phyloP scores from a whole-genome alignment of 2,113 vertebrate species.

The Hydrochoerus hydrochaeris region DNA sequence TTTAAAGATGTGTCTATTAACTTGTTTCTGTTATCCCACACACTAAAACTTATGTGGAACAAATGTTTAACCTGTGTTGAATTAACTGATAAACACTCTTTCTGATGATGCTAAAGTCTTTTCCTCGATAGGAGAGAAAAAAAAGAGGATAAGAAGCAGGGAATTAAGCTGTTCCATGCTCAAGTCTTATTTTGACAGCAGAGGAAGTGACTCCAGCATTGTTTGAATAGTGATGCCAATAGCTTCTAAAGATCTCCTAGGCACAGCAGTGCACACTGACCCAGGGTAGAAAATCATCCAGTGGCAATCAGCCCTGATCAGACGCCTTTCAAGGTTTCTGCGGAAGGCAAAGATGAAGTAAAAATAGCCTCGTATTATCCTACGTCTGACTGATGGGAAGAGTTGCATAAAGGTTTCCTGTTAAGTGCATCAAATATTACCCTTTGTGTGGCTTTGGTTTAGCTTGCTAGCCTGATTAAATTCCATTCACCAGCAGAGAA shows the following conservation, averaged over 20 bases:
- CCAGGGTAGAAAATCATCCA: background rate
- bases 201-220: background rate
- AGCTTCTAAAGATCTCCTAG: background rate
- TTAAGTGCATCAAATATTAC: constrained; percentile 66
- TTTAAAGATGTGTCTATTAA: background rate
- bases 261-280: background rate
- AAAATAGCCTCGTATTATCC: constrained; percentile 72
- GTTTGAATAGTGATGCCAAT: background rate
- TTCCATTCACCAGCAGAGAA: constrained; percentile 54
- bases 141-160: background rate
- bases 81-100: background rate
- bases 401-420: constrained; percentile 67
- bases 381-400: constrained; percentile 69
- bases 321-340: constrained; percentile 55
- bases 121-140: background rate
- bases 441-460: constrained; percentile 68
- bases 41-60: background rate
- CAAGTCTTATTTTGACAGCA: background rate
- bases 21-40: background rate
- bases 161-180: background rate
- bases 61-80: background rate
- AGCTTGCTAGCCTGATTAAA: constrained; percentile 66
- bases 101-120: background rate
- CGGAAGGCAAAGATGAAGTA: constrained; percentile 51
- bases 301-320: constrained; percentile 26